Conservation (phyloP, 1,140 invertebrate species). For the Idris sp. region DNA sequence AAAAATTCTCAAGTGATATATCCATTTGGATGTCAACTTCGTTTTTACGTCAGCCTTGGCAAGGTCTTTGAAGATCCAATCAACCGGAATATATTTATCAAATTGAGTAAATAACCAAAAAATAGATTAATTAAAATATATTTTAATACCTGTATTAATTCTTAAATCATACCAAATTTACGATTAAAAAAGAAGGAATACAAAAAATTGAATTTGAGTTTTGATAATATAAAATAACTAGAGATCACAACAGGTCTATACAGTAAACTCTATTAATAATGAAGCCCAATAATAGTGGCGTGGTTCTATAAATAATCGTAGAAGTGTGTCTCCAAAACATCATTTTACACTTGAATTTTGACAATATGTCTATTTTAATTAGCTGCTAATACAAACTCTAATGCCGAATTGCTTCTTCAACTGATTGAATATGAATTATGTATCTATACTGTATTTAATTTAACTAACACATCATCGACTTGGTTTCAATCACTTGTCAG, state of each 20-base stretch:
- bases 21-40: too few relatives aligned
- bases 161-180: too few relatives aligned
- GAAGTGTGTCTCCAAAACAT: slow-evolving; percentile 32
- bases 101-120: too few relatives aligned
- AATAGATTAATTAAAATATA: too few relatives aligned
- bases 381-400: slow-evolving; percentile 3
- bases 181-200: neutral
- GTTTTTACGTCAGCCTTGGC: too few relatives aligned
- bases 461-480: too few relatives aligned
- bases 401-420: neutral
- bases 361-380: slow-evolving; percentile 18
- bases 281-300: slow-evolving; percentile 64
- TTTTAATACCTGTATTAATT: too few relatives aligned
- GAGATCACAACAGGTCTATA: slow-evolving; percentile 60
- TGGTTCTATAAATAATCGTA: slow-evolving; percentile 65
- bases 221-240: slow-evolving; percentile 24
- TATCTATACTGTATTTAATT: too few relatives aligned
- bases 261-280: slow-evolving; percentile 66
- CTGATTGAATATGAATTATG: slow-evolving; percentile 1
- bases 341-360: slow-evolving; percentile 30
- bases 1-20: too few relatives aligned
- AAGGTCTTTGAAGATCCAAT: too few relatives aligned
- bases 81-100: too few relatives aligned
- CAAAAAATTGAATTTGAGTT: slow-evolving; percentile 4
- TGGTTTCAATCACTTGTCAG: too few relatives aligned